Evolutionary conservation across 2,113 vertebrate species (phyloP), one percentile per base, ranked within the genome.

Genomic region (Ictalurus punctatus): DNA sequence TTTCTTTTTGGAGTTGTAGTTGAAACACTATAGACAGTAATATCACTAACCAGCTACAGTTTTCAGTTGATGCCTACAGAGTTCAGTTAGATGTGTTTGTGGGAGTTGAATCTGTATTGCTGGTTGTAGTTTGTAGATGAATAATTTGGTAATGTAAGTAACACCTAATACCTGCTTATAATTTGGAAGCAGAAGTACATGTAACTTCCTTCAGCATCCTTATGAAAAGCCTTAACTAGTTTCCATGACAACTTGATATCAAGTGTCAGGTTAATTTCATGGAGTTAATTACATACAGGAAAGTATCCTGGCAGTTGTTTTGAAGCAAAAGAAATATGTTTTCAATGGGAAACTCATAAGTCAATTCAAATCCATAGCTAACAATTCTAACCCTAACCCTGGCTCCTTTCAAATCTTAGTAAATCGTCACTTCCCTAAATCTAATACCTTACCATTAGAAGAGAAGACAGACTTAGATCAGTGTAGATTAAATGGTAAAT

Each of bases 201-300:
- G 6, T 48, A 48, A 56, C 88, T 65, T 86, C 23, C 67, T 89
- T 67, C 30, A 86, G 69, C 78, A 86, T 85, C 82, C 85, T 87
- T 87, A 87, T 92, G 69, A 90, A 89, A 61, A 86, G 21, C n/a
- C 34, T 74, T 52, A 82, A 27, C 21, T 69, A 61, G 91, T 92
- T 90, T 83, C 76, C 90, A 90, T 90, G 88, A 90, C 90, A 91
- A 85, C 90, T 30, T 87, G 88, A 90, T 63, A 76, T 90, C 91
- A 87, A 48, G 48, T 58, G 4, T 63, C 8, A 74, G 54, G 79
- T 10, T 82, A 58, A 86, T 76, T 73, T 83, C 88, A 61, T 56
- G 7, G 23, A 80, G 78, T 9, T 89, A 85, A 87, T 89, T 89
- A 86, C 73, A 87, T 90, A 88, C 76, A 87, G 17, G 48, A 58